Conservation (phyloP, 2,797 vertebrate genomes). For the Anabas testudineus region DNA sequence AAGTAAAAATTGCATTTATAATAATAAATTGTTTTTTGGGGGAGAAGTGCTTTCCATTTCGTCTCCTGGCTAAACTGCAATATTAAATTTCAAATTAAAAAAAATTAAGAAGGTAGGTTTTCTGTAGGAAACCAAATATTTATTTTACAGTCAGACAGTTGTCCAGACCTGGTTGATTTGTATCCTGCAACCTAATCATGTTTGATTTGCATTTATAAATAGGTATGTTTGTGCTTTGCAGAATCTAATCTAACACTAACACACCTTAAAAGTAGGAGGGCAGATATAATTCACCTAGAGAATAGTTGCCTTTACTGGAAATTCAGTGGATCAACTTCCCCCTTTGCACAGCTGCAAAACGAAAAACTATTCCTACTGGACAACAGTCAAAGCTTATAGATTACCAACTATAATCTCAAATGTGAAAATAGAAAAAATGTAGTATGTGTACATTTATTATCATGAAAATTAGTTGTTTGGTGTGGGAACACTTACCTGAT, state of each 20-base stretch:
- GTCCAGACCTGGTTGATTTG: background rate
- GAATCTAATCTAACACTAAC: background rate
- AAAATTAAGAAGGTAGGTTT: too few relatives aligned
- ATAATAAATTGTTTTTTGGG: constrained; percentile 20
- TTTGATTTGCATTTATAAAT: constrained; percentile 25
- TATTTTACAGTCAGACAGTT: constrained; percentile 27
- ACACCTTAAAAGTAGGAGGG: constrained; percentile 7
- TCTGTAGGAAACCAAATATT: constrained; percentile 21
- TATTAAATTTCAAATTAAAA: constrained; percentile 30
- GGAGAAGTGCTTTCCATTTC: constrained; percentile 14
- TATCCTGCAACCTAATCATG: constrained; percentile 12
- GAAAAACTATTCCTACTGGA: constrained; percentile 1
- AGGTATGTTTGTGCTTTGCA: background rate
- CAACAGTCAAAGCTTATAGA: background rate
- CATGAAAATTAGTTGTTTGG: background rate
- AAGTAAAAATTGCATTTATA: constrained; percentile 17
- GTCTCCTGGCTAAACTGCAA: constrained; percentile 13
- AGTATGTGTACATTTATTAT: too few relatives aligned
- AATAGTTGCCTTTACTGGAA: constrained; percentile 32
- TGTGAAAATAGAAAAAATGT: too few relatives aligned
- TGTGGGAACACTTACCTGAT: background rate
- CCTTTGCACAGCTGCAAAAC: constrained; percentile 6
- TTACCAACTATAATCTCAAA: too few relatives aligned
- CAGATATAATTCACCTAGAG: constrained; percentile 8
- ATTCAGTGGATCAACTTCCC: constrained; percentile 14